Evolutionary conservation across 92 coral and sea anemone genomes (phyloP).

Genomic region (Meandrina meandrites): DNA sequence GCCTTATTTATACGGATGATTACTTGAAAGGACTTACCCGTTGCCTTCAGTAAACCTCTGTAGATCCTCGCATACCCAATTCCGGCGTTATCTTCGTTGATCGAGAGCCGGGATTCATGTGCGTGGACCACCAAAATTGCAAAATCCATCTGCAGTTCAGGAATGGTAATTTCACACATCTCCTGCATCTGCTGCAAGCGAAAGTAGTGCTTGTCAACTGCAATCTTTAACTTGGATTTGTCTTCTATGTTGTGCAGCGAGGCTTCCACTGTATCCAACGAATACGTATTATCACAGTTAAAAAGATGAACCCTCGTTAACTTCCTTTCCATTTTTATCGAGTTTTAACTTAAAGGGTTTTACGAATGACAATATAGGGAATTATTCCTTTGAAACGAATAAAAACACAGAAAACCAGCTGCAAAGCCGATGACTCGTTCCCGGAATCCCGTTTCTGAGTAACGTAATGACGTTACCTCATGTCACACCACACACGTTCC

Average conservation of each 20-base stretch:
- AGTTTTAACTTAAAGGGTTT: background rate
- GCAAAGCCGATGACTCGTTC: background rate
- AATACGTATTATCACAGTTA: constrained; percentile 77
- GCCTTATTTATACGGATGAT: too few relatives aligned
- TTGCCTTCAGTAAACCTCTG: constrained; percentile 30
- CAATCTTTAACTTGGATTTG: background rate
- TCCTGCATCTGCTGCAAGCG: constrained; percentile 56
- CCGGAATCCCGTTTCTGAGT: background rate
- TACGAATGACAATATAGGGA: background rate
- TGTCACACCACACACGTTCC: background rate
- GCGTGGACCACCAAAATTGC: constrained; percentile 71
- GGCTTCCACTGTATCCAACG: constrained; percentile 45
- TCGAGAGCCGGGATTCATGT: constrained; percentile 62
- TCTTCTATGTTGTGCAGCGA: constrained; percentile 44
- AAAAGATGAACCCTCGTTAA: constrained; percentile 53
- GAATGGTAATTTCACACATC: constrained; percentile 17
- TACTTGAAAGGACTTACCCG: constrained; percentile 27
- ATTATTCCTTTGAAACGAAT: background rate
- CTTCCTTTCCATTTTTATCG: background rate
- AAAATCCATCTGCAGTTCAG: constrained; percentile 41
- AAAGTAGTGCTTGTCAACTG: constrained; percentile 43
- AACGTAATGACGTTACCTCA: background rate
- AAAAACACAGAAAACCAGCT: background rate
- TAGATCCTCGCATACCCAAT: constrained; percentile 65
- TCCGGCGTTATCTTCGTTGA: constrained; percentile 58